Base-by-base conservation (phyloP, 1,140 invertebrate species). In the Drosophila lacertosa region DNA sequence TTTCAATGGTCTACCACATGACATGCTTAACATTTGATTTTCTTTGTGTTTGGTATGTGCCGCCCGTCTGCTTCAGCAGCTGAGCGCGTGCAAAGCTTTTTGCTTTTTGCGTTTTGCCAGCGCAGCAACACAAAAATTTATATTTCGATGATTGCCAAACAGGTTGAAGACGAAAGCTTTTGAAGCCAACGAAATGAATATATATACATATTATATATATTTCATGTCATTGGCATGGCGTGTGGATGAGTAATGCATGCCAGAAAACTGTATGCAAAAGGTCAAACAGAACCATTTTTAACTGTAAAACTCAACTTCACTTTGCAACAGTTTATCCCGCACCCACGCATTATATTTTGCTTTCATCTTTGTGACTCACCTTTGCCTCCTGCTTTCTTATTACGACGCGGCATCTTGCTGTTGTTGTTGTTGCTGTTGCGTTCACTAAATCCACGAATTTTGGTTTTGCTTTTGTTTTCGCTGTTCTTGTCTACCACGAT, bases 371-470 rank as follows among this genome's bases (percentile, higher is more conserved):
- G 48, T 86, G 73, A 86, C 89, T 90, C 73, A 90, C 89, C 89
- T 90, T 90, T 90, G 65, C 81, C 89, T 76, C 66, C 63, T 39
- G 79, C 48, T 75, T 89, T 90, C 33, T 90, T 90, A 71, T 90
- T 90, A 51, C 89, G 89, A 63, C 89, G 78, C 76, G 89, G 79
- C 89, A 90, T 90, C 18, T 50, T 84, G 48, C 60, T 77, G 54
- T 45, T 89, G 53, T 73, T 74, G 29, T 51, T 78, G 29, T 51
- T 69, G 57, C 15, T 70, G 40, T 74, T 77, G 58, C 72, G 55
- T 53, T 68, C 47, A 15, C 20, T 35, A 37, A 29, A 42, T 35
- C 26, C 53, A 65, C 48, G 77, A 59, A 86, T 88, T 68, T 74
- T 88, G 48, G 40, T 9, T 35, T 51, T 37, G 32, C 2, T 24